A percentile compares a stretch with the other conserved stretches of the same genome.
These are phyloP conservation scores for Naja naja DNA, from an alignment of 2,113 vertebrate genomes.

Conservation along the genomic window DNA sequence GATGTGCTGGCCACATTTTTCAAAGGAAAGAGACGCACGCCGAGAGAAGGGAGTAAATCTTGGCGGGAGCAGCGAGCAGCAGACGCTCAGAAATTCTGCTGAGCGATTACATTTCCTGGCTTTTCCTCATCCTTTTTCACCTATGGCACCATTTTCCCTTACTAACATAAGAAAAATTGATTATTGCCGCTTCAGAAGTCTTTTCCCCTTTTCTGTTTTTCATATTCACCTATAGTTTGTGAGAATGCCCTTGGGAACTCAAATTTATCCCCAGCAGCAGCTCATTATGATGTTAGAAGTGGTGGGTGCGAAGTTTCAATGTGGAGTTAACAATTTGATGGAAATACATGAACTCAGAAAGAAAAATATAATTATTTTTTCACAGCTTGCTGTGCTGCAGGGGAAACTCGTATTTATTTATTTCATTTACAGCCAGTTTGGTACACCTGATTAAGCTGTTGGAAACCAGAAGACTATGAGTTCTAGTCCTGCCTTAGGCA, in stretches of 20 bases:
- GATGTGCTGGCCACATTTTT: constrained; percentile 51
- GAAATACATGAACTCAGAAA: constrained; percentile 47
- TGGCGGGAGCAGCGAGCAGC: constrained; percentile 42
- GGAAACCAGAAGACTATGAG: background rate
- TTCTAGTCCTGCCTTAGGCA: background rate
- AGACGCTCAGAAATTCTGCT: constrained; percentile 55
- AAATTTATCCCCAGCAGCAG: constrained; percentile 40
- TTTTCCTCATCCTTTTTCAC: background rate
- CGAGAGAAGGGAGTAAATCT: background rate
- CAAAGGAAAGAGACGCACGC: constrained; percentile 48
- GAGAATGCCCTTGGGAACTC: background rate
- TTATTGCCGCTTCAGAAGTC: constrained; percentile 41
- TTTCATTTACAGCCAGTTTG: background rate
- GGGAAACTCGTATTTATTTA: background rate
- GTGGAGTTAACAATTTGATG: constrained; percentile 32
- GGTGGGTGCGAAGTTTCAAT: constrained; percentile 49
- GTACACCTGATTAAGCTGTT: background rate
- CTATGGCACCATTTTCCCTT: constrained; percentile 31
- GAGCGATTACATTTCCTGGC: constrained; percentile 47
- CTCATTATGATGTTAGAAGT: constrained; percentile 47
- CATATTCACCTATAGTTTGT: constrained; percentile 41
- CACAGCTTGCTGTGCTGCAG: constrained; percentile 45
- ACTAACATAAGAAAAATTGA: constrained; percentile 44
- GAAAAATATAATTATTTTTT: constrained; percentile 46
- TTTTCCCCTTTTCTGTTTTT: constrained; percentile 39